Conservation (phyloP, 2,888 invertebrate genomes). For the Hirtodrosophila confusa region DNA sequence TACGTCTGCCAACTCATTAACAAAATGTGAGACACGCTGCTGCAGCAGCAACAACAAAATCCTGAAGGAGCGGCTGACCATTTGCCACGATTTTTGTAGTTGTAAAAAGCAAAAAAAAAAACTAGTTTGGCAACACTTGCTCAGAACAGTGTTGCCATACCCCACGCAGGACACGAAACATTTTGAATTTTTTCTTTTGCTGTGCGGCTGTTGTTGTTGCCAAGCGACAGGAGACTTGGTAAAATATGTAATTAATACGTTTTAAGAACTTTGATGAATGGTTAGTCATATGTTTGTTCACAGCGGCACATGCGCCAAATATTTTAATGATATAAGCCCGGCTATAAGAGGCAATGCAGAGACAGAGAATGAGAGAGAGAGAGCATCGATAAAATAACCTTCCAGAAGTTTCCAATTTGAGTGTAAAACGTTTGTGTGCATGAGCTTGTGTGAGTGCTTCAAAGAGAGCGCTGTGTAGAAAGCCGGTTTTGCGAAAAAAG, state of each 20-base stretch:
- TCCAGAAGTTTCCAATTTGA: conserved; percentile 69
- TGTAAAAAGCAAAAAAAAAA: conserved; percentile 51
- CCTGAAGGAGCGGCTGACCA: conserved; percentile 29
- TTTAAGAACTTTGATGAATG: conserved; percentile 45
- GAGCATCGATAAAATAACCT: conserved; percentile 25
- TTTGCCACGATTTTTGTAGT: conserved; percentile 30
- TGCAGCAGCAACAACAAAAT: conserved; percentile 11
- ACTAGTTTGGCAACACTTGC: conserved; percentile 64
- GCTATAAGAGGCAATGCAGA: conserved; percentile 4
- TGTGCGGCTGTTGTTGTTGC: conserved; percentile 10
- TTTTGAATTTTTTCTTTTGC: not conserved
- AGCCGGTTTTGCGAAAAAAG: conserved; percentile 60
- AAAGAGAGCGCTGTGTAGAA: conserved; percentile 27
- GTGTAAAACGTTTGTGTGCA: conserved; percentile 29
- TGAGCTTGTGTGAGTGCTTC: conserved; percentile 18
- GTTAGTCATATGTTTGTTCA: conserved; percentile 33
- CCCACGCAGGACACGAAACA: conserved; percentile 41
- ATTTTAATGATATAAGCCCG: conserved; percentile 37
- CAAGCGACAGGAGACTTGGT: conserved; percentile 10
- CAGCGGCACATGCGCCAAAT: conserved; percentile 42
- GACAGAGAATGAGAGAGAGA: conserved; percentile 12
- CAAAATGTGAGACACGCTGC: conserved; percentile 43
- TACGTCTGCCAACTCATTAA: conserved; percentile 63
- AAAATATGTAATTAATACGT: conserved; percentile 22
- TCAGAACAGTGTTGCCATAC: conserved; percentile 29